Evolutionary conservation across 2,888 invertebrate species (phyloP), one percentile per base, ranked within the genome.

Genomic region (Drosophila multiciliata): DNA sequence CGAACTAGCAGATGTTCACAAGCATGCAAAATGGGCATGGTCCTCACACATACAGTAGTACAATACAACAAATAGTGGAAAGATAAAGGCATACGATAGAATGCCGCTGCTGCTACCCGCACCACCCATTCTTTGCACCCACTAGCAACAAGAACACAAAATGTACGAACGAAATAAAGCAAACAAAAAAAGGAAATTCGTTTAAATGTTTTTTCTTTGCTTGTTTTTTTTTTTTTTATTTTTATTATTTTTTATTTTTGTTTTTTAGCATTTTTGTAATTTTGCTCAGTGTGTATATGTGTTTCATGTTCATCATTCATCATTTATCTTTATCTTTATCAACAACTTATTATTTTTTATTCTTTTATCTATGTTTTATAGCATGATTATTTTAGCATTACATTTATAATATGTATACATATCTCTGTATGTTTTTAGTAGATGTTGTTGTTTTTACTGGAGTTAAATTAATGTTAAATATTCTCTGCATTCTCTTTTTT

Each of bases 201-300:
- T 72, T 78, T 55, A 73, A 68, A 73, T 66, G 52, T 79, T 82
- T 69, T 74, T 82, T 57, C 62, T 54, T 50, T 45, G 49, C 61
- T 65, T 69, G 58, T 62, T 63, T 80, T 68, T 52, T 75, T 52
- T 75, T 82, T 69, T 79, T 66, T 89, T 75, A 74, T 78, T 78
- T 75, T 72, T 81, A 64, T 66, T 71, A 60, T 77, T 89, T 66
- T 87, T 73, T 68, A 73, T 69, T 84, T 75, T 71, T 73, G 73
- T 73, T 82, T 86, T 90, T 86, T 65, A 90, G 83, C 81, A 75
- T 58, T 66, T 79, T 83, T 80, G 66, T 83, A 75, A 82, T 82
- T 79, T 78, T 78, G 82, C 80, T 79, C 75, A 67, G 58, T 70
- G 76, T 79, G 36, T 55, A 45, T 57, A 32, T 42, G 45, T 83